These are phyloP conservation scores for Lepidurus packardi DNA, from an alignment of 1,140 invertebrate species.

Conservation along the genomic window DNA sequence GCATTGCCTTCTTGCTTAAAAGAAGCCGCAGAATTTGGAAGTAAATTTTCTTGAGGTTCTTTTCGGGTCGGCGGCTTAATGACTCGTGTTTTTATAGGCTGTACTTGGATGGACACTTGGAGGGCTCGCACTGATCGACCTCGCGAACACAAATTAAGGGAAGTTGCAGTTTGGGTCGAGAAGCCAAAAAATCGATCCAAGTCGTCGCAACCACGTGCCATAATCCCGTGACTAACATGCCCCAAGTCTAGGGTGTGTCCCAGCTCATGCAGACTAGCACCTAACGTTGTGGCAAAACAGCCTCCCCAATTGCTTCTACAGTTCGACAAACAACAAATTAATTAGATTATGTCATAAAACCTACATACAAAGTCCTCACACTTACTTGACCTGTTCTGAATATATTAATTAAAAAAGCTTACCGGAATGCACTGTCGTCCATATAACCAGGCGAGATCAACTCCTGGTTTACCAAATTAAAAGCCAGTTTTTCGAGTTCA, in stretches of 20 bases:
- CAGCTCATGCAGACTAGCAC: constrained; percentile 88
- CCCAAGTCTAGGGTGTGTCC: constrained; percentile 92
- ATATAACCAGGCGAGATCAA: constrained; percentile 46
- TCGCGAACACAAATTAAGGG: constrained; percentile 27
- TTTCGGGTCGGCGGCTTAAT: constrained; percentile 43
- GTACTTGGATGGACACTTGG: constrained; percentile 33
- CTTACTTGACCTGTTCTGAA: too few relatives aligned
- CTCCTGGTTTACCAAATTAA: constrained; percentile 42
- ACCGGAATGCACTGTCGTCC: constrained; percentile 81
- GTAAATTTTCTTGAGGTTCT: constrained; percentile 41
- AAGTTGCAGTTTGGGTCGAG: constrained; percentile 50
- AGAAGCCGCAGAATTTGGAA: constrained; percentile 50
- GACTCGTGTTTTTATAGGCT: constrained; percentile 48
- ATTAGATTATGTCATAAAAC: constrained; percentile 12
- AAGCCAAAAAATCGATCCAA: constrained; percentile 65
- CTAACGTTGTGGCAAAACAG: constrained; percentile 84
- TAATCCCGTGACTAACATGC: constrained; percentile 82
- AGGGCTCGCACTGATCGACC: constrained; percentile 38
- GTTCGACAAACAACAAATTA: constrained; percentile 36
- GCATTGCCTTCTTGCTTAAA: constrained; percentile 37
- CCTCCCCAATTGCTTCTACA: constrained; percentile 72
- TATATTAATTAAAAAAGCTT: constrained; percentile 33
- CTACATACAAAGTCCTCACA: too few relatives aligned
- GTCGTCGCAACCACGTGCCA: constrained; percentile 90
- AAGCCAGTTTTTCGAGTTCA: constrained; percentile 59